A percentile compares a stretch with the other conserved stretches of the same genome.
Evolutionary conservation across 1,140 invertebrate species (phyloP).

Genomic region (Berghia stephanieae): DNA sequence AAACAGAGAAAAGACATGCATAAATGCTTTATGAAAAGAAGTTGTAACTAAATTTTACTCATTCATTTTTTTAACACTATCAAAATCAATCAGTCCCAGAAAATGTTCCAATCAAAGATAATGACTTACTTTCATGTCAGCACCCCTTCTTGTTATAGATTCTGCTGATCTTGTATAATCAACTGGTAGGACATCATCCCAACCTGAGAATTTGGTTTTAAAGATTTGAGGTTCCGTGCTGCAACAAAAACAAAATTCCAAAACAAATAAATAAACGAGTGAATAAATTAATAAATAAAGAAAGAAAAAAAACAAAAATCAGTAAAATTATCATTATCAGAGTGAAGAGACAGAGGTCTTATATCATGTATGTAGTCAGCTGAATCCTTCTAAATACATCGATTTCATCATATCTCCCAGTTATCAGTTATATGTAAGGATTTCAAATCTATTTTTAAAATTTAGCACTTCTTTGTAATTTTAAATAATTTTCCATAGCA

Average conservation of each 20-base stretch:
- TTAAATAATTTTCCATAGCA: too few species aligned
- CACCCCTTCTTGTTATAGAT: conserved; percentile 94
- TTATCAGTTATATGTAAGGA: too few species aligned
- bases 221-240: conserved; percentile 83
- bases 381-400: background rate
- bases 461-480: too few species aligned
- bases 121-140: conserved; percentile 83
- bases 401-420: background rate
- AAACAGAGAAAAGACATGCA: background rate
- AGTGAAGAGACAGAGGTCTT: background rate
- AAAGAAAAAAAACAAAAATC: background rate
- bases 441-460: too few species aligned
- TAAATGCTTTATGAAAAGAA: background rate
- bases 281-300: background rate
- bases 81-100: too few species aligned
- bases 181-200: conserved; percentile 99
- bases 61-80: too few species aligned
- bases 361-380: background rate
- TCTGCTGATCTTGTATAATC: conserved; percentile 98
- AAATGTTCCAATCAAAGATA: too few species aligned
- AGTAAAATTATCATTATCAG: background rate
- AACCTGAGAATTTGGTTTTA: conserved; percentile 95
- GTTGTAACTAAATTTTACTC: background rate
- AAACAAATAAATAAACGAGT: background rate
- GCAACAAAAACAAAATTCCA: conserved; percentile 21